phyloP scores from a whole-genome alignment of 2,888 invertebrate species.

The Papilio demoleus region DNA sequence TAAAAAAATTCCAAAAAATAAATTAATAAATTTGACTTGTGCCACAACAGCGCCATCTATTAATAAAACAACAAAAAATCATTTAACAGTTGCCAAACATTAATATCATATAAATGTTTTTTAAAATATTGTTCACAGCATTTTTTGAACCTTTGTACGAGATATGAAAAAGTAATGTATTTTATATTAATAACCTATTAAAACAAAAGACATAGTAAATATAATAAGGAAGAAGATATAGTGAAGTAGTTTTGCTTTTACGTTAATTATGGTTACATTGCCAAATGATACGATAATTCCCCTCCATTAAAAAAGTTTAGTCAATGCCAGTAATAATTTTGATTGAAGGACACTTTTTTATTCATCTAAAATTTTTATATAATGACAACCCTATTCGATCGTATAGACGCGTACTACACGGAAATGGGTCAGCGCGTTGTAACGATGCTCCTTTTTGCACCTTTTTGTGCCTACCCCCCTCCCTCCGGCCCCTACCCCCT shows the following conservation, averaged over 20 bases:
- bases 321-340: not conserved
- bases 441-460: conserved; percentile 64
- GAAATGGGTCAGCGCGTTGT: conserved; percentile 66
- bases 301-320: not conserved
- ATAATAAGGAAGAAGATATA: too few relatives aligned
- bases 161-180: too few relatives aligned
- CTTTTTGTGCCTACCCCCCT: conserved; percentile 49
- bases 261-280: not conserved
- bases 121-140: too few relatives aligned
- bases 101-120: not conserved
- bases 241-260: too few relatives aligned
- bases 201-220: too few relatives aligned
- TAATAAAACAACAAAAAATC: too few relatives aligned
- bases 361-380: not conserved
- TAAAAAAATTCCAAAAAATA: too few relatives aligned
- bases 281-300: not conserved
- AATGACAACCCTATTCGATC: conserved; percentile 36
- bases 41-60: too few relatives aligned
- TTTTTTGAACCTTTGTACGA: too few relatives aligned
- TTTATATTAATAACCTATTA: too few relatives aligned
- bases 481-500: conserved; percentile 6
- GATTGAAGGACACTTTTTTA: not conserved
- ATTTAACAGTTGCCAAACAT: too few relatives aligned
- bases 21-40: too few relatives aligned
- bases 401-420: conserved; percentile 42